These are phyloP conservation scores for Gallirallus australis DNA, from an alignment of 2,797 vertebrate genomes.

Conservation along the genomic window DNA sequence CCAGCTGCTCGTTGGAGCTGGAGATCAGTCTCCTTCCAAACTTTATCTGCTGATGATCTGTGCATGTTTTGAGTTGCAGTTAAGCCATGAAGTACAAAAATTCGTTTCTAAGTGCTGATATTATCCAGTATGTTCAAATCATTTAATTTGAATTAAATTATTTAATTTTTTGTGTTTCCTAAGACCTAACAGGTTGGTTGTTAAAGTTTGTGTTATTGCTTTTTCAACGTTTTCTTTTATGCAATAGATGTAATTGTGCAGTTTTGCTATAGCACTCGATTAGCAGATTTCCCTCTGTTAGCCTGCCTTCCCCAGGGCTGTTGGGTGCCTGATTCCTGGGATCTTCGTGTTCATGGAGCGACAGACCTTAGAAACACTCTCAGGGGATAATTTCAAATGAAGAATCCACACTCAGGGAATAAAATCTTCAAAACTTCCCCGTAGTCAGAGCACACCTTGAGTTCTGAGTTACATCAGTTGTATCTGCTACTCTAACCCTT, in stretches of 20 bases:
- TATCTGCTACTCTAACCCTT: fast-evolving
- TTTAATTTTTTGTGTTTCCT: not conserved
- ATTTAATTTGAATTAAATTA: too few relatives aligned
- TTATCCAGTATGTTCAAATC: not conserved
- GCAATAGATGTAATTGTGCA: fast-evolving
- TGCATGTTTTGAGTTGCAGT: not conserved
- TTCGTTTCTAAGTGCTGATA: not conserved
- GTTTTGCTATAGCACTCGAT: fast-evolving
- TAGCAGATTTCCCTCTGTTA: fast-evolving
- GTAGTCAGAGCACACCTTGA: fast-evolving
- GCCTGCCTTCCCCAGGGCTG: not conserved
- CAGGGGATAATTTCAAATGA: fast-evolving
- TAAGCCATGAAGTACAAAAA: not conserved
- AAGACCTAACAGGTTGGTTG: not conserved
- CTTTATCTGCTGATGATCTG: not conserved
- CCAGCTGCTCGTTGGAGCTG: conserved; percentile 22
- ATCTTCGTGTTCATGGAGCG: not conserved
- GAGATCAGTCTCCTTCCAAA: not conserved
- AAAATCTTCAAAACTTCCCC: not conserved
- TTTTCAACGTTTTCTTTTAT: too few relatives aligned
- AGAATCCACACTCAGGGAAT: not conserved
- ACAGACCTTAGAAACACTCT: not conserved
- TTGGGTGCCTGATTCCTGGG: not conserved
- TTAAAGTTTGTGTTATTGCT: not conserved
- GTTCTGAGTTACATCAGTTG: fast-evolving